A percentile compares a stretch with the other conserved stretches of the same genome.
Evolutionary conservation across 2,797 vertebrate species (phyloP).

Genomic region (Babyrousa celebensis): DNA sequence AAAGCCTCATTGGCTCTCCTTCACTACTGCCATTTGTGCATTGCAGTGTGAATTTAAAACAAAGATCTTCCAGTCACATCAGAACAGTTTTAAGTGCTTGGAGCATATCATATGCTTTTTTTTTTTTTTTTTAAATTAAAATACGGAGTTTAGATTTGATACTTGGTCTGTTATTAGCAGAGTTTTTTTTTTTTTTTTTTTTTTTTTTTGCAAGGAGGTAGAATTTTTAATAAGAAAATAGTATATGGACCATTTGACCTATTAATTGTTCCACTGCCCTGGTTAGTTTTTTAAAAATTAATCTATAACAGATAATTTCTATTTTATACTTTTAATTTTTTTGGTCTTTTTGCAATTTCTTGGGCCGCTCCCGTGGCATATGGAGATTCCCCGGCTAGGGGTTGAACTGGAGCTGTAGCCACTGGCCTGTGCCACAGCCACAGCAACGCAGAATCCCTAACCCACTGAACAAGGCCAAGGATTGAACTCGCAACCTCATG

Average conservation of each 20-base stretch:
- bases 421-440: too few relatives aligned
- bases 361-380: too few relatives aligned
- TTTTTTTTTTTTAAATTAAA: constrained; percentile 16
- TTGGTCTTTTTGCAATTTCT: too few relatives aligned
- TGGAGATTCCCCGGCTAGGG: too few relatives aligned
- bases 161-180: constrained; percentile 74
- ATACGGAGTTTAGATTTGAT: constrained; percentile 73
- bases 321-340: constrained; percentile 87
- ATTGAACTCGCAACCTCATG: too few relatives aligned
- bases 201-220: constrained; percentile 87
- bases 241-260: constrained; percentile 97
- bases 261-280: constrained; percentile 96
- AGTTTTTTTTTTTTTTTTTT: constrained; percentile 86
- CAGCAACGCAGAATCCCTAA: too few relatives aligned
- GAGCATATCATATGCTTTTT: neutral
- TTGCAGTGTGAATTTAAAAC: neutral
- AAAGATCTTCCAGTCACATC: neutral
- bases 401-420: too few relatives aligned
- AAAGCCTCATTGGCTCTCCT: neutral
- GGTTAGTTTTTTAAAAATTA: constrained; percentile 93
- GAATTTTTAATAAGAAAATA: constrained; percentile 96
- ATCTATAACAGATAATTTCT: constrained; percentile 93
- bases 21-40: neutral
- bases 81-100: neutral
- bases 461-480: too few relatives aligned